Evolutionary conservation across 2,888 invertebrate genomes (phyloP).

Genomic region (Leucophenga maculata): DNA sequence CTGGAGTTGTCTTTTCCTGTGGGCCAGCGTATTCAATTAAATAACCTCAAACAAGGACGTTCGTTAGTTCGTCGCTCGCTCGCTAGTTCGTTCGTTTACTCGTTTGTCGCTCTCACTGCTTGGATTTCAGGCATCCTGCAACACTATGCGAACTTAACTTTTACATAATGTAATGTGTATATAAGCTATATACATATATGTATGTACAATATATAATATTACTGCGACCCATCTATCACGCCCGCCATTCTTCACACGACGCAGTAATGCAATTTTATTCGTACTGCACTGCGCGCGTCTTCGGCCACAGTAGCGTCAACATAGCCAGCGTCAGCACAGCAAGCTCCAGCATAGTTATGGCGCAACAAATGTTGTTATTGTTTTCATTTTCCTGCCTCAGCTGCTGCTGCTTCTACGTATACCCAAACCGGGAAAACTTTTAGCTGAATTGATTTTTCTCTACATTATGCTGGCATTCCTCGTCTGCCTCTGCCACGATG

Average conservation of each 20-base stretch:
- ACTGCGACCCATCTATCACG: not conserved
- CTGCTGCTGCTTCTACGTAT: constrained; percentile 41
- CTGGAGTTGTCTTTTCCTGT: not conserved
- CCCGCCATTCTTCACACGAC: constrained; percentile 26
- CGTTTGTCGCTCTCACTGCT: no score
- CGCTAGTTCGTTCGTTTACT: not conserved
- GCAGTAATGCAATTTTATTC: constrained; percentile 63
- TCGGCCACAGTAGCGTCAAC: not conserved
- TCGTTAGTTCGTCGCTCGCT: constrained; percentile 43
- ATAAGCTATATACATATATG: not conserved
- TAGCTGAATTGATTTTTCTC: constrained; percentile 69
- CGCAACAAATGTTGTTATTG: constrained; percentile 64
- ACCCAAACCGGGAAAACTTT: constrained; percentile 60
- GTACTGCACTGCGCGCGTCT: constrained; percentile 22
- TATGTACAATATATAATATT: not conserved
- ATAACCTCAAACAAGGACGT: constrained; percentile 66
- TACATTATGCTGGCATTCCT: constrained; percentile 41
- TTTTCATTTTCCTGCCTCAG: constrained; percentile 27
- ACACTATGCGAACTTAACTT: constrained; percentile 36
- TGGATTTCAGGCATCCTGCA: not conserved
- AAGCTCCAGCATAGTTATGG: constrained; percentile 33
- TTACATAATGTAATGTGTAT: constrained; percentile 46
- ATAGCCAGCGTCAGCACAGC: not conserved
- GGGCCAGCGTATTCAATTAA: constrained; percentile 24
- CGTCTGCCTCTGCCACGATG: no score